These are phyloP conservation scores for Octopus sinensis DNA, from an alignment of 1,140 invertebrate species.

Conservation along the genomic window DNA sequence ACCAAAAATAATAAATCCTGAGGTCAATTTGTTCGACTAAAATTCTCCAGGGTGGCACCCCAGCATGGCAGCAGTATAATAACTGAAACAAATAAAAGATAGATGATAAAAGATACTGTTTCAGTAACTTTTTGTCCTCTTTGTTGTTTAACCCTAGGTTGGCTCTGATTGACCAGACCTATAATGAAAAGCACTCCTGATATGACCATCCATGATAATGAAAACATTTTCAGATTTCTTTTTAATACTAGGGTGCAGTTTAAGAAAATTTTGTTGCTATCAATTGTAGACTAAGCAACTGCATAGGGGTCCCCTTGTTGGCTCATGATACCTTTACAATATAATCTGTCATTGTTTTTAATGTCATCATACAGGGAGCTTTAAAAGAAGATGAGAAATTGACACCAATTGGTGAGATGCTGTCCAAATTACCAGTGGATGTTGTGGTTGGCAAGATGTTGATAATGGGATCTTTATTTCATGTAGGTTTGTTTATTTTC, in stretches of 20 bases:
- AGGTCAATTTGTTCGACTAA: no score
- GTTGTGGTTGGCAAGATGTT: constrained; percentile 94
- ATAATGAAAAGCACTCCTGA: no score
- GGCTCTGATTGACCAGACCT: no score
- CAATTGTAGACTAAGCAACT: not conserved
- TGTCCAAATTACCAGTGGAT: constrained; percentile 89
- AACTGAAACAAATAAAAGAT: no score
- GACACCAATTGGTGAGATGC: constrained; percentile 83
- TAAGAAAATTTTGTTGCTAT: not conserved
- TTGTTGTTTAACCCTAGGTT: no score
- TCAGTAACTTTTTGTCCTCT: no score
- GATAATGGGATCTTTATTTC: constrained; percentile 84
- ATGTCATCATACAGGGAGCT: constrained; percentile 68
- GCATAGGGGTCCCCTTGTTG: not conserved
- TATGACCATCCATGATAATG: no score
- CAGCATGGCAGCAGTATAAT: no score
- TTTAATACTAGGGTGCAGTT: not conserved
- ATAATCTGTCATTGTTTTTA: not conserved
- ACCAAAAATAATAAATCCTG: no score
- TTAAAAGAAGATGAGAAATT: constrained; percentile 78
- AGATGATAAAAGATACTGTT: no score
- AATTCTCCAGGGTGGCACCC: no score
- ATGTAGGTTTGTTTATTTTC: constrained; percentile 37
- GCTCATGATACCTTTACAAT: not conserved
- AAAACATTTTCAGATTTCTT: not conserved